Base-by-base conservation (phyloP, 2,888 invertebrate genomes). In the Cistogaster globosa region DNA sequence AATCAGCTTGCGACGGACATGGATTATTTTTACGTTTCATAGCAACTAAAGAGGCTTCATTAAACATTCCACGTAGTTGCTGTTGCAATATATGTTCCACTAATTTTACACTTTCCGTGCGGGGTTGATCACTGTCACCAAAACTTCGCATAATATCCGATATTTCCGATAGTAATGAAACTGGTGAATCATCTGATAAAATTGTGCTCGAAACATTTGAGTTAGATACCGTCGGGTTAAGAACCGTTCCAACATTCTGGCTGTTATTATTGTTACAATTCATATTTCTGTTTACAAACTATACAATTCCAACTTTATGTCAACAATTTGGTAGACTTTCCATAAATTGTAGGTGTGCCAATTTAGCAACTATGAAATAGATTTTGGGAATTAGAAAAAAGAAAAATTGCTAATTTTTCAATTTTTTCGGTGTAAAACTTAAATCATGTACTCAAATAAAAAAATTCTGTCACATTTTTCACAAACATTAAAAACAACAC, bases 121-220 rank as follows among this genome's bases (percentile, higher is more conserved):
- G 94, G 0, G 98, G 98, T 84, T 95, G 95, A 22, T 96, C 95
- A 89, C 96, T 96, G 90, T 98, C 98, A 0, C 98, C 98, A 90
- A 98, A 97, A n/a, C 97, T 98, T 88, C 97, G 96, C 98, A 97
- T 97, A 95, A 97, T 97, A 88, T 95, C 94, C 0, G 96, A 95
- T 87, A 97, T 97, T 93, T 97, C 97, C 0, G 91, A 90, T 0
- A 91, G 88, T 45, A 92, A 72, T 0, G 91, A 90, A 0, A 91
- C 90, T 14, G 81, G 83, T 0, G 85, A 63, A 58, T 80, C 89
- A 42, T 87, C 88, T 6, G 68, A 45, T 55, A 69, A 58, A 6
- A 32, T 16, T 2, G 72, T 9, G 6, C 63, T 14, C 0, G 68
- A 4, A 16, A 74, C 42, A 51, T 67, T 69, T 36, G 80, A 53